Evolutionary conservation across 2,113 vertebrate species (phyloP), one percentile per base, ranked within the genome.

Genomic region (Climacteris rufus): DNA sequence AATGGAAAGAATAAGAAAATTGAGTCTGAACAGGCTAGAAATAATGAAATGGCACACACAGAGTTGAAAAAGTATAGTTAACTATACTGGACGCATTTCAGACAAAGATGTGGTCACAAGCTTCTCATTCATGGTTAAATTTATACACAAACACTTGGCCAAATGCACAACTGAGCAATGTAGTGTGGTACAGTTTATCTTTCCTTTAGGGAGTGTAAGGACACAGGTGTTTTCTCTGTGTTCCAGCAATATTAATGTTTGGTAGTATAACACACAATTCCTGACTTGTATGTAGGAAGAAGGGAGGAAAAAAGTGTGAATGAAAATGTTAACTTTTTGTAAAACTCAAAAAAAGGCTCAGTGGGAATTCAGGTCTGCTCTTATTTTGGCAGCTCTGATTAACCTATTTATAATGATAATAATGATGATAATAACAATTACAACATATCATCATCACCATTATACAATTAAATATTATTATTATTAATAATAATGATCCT

Each of bases 1-100:
- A 84, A 78, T 63, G 49, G 64, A 56, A 87, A 82, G 18, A n/a
- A 87, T 72, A 87, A 95, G 70, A 95, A 95, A 94, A 64, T 57
- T 37, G 31, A 40, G 35, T 53, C 61, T 90, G 81, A 93, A 76
- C 61, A 91, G 53, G 11, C 18, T 82, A 69, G 57, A 94, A 83
- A 87, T 61, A 89, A 83, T 57, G 28, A 94, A 84, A 83, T 14
- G 18, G n/a, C 84, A 54, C 4, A 24, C 8, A 70, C 3, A 76
- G 66, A 25, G 53, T 82, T 69, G n/a, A 79, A 79, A 84, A 87
- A 61, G 30, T 65, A 13, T 11, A 42, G 19, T 75, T 30, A 92
- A 71, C n/a, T 80, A 22, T 31, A 56, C 16, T 81, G 37, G n/a
- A 57, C 12, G 33, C 3, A 15, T 82, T 75, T 91, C 33, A 74